Evolutionary conservation across 2,797 vertebrate genomes (phyloP).

Genomic region (Pelodytes ibericus): DNA sequence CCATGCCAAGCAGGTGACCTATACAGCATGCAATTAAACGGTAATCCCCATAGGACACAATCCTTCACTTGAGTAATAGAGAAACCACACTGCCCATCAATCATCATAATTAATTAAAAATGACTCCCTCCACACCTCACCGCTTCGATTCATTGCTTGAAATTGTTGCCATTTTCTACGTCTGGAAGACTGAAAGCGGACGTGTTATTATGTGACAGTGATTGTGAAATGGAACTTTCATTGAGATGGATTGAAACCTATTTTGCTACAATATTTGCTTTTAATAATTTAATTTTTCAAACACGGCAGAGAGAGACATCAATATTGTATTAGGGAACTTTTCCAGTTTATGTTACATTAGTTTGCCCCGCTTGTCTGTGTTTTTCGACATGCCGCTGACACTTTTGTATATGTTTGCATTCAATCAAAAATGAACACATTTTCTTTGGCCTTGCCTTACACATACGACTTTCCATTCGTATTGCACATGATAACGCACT

Average conservation of each 20-base stretch:
- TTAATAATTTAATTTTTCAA: slow-evolving; percentile 83
- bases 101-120: slow-evolving; percentile 82
- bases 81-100: slow-evolving; percentile 72
- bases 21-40: too few relatives aligned
- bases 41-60: too few relatives aligned
- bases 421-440: too few relatives aligned
- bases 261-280: slow-evolving; percentile 80
- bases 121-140: slow-evolving; percentile 79
- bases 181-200: slow-evolving; percentile 70
- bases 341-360: slow-evolving; percentile 63
- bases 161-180: slow-evolving; percentile 67
- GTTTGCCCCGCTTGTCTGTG: slow-evolving; percentile 59
- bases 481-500: too few relatives aligned
- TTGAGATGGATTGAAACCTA: slow-evolving; percentile 75
- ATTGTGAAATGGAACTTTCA: slow-evolving; percentile 72
- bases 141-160: slow-evolving; percentile 71
- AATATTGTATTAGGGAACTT: slow-evolving; percentile 75
- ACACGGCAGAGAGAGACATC: slow-evolving; percentile 67
- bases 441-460: too few relatives aligned
- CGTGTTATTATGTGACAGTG: slow-evolving; percentile 69
- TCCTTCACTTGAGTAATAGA: slow-evolving; percentile 23
- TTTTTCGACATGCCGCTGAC: slow-evolving; percentile 54
- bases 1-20: too few relatives aligned
- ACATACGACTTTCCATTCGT: too few relatives aligned
- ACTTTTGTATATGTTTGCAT: slow-evolving; percentile 59